Conservation (phyloP, 2,797 vertebrate species). For the Molossus molossus region DNA sequence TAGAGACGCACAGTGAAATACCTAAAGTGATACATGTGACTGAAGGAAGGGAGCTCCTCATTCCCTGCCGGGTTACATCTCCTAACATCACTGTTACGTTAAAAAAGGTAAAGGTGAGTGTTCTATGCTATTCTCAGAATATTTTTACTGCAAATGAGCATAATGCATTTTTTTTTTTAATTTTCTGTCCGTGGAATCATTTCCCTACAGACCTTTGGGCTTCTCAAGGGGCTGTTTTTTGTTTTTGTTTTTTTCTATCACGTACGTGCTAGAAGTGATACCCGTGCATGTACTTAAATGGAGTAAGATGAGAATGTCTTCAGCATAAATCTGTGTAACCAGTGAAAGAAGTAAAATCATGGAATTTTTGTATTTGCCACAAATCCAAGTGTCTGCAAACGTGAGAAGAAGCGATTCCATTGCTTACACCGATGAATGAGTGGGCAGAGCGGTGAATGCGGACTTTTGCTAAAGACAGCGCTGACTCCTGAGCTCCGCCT, state of each 20-base stretch:
- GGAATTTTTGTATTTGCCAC: background rate
- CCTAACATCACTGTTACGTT: slow-evolving; percentile 93
- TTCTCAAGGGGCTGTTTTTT: background rate
- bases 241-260: too few species aligned
- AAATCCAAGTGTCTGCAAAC: background rate
- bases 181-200: background rate
- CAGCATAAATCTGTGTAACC: background rate
- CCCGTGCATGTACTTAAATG: background rate
- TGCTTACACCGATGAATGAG: background rate
- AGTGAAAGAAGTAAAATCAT: background rate
- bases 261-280: background rate
- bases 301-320: background rate
- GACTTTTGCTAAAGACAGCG: background rate
- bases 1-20: slow-evolving; percentile 91
- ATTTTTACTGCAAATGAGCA: background rate
- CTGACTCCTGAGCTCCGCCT: background rate
- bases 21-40: slow-evolving; percentile 93
- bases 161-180: background rate
- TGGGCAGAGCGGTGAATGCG: background rate
- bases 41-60: slow-evolving; percentile 92
- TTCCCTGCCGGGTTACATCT: slow-evolving; percentile 96
- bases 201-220: background rate
- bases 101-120: slow-evolving; percentile 92
- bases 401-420: background rate
- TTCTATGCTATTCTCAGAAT: background rate